Conservation (phyloP, 2,113 vertebrate species). For the Sceloporus undulatus region DNA sequence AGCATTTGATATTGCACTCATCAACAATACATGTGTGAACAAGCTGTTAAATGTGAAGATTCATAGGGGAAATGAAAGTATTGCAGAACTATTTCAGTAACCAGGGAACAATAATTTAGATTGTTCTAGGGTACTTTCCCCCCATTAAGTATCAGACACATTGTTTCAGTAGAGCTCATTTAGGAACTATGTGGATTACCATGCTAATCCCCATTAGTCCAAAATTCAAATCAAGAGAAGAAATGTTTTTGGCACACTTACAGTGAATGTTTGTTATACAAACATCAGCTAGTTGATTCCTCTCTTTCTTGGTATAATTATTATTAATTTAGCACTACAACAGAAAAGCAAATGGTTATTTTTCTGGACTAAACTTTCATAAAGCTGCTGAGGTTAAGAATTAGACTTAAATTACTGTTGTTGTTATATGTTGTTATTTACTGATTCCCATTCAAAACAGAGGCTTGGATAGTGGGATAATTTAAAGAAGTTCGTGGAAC, state of each 20-base stretch:
- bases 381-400: not conserved
- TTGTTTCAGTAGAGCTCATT: not conserved
- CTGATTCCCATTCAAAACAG: not conserved
- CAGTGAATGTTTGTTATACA: not conserved
- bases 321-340: not conserved
- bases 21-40: not conserved
- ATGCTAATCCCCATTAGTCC: not conserved
- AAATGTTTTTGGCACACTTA: not conserved
- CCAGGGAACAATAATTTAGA: not conserved
- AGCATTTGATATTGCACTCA: not conserved
- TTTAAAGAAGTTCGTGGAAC: not conserved
- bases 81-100: not conserved
- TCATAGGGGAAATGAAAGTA: not conserved
- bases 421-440: not conserved
- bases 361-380: not conserved
- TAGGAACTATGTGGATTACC: not conserved
- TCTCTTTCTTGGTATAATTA: too few relatives aligned
- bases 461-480: not conserved
- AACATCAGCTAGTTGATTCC: not conserved
- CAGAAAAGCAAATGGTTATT: not conserved
- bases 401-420: not conserved
- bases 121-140: not conserved
- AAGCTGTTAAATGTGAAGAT: not conserved
- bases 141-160: not conserved
- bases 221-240: not conserved